Percentiles rank a stretch among this genome's conserved stretches.
Conservation (phyloP, 2,113 vertebrate genomes). For the Catharus bicknelli region DNA sequence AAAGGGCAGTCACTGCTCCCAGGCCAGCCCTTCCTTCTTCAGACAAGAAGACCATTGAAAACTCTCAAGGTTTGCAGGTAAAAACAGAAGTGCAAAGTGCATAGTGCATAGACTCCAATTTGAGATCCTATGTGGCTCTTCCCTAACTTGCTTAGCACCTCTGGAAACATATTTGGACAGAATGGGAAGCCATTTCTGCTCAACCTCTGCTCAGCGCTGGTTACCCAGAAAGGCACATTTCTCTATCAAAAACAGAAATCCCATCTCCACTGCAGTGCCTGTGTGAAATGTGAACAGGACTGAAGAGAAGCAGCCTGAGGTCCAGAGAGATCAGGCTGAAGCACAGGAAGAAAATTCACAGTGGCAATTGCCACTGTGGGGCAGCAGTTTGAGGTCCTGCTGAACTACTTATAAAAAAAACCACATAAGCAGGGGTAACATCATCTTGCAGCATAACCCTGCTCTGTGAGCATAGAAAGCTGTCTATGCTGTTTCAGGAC, state of each 20-base stretch:
- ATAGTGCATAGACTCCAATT: not conserved
- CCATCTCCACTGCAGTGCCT: not conserved
- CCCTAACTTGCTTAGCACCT: not conserved
- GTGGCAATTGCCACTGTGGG: not conserved
- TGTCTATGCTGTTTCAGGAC: not conserved
- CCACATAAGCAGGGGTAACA: not conserved
- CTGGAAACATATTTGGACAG: not conserved
- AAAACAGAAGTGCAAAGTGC: not conserved
- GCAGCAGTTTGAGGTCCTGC: not conserved
- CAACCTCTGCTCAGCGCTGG: not conserved
- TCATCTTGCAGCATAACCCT: not conserved
- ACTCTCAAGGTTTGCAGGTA: not conserved
- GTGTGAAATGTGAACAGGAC: not conserved
- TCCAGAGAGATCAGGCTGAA: not conserved
- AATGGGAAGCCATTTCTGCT: accelerated
- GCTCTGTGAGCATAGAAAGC: not conserved
- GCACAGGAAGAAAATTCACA: not conserved
- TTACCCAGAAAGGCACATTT: not conserved
- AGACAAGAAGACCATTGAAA: not conserved
- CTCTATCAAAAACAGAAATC: not conserved
- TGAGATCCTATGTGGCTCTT: not conserved
- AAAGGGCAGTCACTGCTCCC: not conserved
- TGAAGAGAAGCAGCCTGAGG: not conserved
- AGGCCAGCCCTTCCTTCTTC: not conserved
- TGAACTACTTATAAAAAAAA: not conserved